Evolutionary conservation across 2,113 vertebrate genomes (phyloP), one percentile per base, ranked within the genome.

Genomic region (Aptenodytes patagonicus): DNA sequence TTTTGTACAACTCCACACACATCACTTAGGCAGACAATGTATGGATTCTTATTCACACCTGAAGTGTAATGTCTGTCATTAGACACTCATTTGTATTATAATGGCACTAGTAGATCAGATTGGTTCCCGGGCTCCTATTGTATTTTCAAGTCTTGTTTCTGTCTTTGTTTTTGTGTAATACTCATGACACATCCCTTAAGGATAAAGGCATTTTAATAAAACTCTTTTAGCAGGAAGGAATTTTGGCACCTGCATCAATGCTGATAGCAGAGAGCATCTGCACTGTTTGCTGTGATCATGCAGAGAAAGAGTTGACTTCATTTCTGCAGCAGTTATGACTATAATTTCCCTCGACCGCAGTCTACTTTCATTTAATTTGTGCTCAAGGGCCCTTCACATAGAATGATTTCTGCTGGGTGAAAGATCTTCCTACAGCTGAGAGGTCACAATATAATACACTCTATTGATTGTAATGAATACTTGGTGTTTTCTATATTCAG

Each of bases 311-410:
- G 94, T 75, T 93, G 85, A 91, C 96, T 97, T 97, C 31, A 40
- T 96, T 95, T 97, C 95, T 95, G 82, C 60, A 87, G 97, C 95
- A 98, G 96, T 98, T 97, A 95, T 96, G 97, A 83, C 97, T 98
- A 87, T 97, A 96, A 98, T 98, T 97, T 98, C 77, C 97, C 93
- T 97, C 76, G 11, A 98, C 97, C 98, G 96, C 97, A 95, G 95
- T 89, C 94, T 98, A 96, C 90, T 97, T 97, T 97, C 98, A 98
- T 98, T 98, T 98, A 98, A 98, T 98, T 98, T 98, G 96, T 97
- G 96, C 96, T 98, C 90, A 97, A 98, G 98, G 92, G 96, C 95
- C 85, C 95, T 98, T 97, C 96, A 96, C 34, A 65, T 84, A 84
- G 94, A 98, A 96, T 95, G 95, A 97, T 97, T 98, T 98, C 95